phyloP scores from a whole-genome alignment of 2,797 vertebrate genomes.

The Aulostomus chinensis region DNA sequence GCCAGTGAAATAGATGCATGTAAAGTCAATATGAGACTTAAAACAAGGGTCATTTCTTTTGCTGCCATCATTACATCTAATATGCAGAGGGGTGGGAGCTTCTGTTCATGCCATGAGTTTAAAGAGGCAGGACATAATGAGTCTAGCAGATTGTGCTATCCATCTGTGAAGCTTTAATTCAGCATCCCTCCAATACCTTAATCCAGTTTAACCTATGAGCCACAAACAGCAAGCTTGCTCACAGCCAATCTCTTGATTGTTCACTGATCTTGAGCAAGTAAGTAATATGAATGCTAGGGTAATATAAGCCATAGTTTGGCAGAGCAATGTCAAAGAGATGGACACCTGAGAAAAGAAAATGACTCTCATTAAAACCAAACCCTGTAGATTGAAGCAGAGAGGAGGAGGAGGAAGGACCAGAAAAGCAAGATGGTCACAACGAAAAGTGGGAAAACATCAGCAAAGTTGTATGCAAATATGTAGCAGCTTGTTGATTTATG shows the following conservation, averaged over 20 bases:
- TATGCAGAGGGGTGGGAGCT: too few relatives aligned
- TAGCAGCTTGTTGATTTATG: slow-evolving; percentile 1
- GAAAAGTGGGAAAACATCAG: background rate
- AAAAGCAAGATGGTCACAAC: background rate
- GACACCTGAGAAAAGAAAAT: slow-evolving; percentile 38
- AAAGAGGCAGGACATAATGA: slow-evolving; percentile 56
- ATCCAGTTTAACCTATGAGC: slow-evolving; percentile 75
- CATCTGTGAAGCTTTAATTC: slow-evolving; percentile 58
- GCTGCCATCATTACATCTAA: too few relatives aligned
- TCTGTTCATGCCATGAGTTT: too few relatives aligned
- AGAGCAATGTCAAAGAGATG: slow-evolving; percentile 34
- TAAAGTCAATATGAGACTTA: too few relatives aligned
- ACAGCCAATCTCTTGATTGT: slow-evolving; percentile 75
- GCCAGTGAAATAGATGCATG: too few relatives aligned
- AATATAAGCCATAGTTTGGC: slow-evolving; percentile 34
- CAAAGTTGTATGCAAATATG: too few relatives aligned
- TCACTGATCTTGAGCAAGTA: slow-evolving; percentile 75
- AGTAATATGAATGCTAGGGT: slow-evolving; percentile 68
- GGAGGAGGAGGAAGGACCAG: background rate
- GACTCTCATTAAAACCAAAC: slow-evolving; percentile 51
- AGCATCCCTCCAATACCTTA: slow-evolving; percentile 62
- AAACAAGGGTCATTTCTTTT: too few relatives aligned
- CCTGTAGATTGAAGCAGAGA: slow-evolving; percentile 47
- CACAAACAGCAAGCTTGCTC: slow-evolving; percentile 51
- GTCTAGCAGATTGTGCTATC: slow-evolving; percentile 68